Percentiles rank a stretch among this genome's conserved stretches.
phyloP scores from a whole-genome alignment of 2,113 vertebrate species.

The Serinus canaria region DNA sequence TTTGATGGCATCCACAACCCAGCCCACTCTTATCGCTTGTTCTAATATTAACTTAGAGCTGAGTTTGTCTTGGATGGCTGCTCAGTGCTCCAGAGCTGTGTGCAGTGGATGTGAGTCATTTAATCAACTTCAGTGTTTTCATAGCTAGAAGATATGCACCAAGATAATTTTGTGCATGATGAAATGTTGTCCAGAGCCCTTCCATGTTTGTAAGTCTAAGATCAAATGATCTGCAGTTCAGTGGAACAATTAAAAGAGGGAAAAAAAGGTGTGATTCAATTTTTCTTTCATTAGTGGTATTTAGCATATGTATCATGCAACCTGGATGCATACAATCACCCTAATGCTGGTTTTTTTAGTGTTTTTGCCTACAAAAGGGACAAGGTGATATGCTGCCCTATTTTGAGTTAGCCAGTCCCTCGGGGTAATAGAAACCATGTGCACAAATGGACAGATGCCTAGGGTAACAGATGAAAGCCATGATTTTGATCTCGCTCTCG shows the following conservation, averaged over 20 bases:
- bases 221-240: background rate
- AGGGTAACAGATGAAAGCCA: background rate
- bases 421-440: slow-evolving; percentile 1
- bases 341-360: background rate
- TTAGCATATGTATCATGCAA: background rate
- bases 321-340: background rate
- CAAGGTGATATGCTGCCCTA: background rate
- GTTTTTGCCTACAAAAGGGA: background rate
- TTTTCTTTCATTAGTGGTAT: background rate
- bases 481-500: background rate
- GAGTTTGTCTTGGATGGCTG: background rate
- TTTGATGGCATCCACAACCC: background rate
- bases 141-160: background rate
- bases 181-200: background rate
- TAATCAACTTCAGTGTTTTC: background rate
- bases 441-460: background rate
- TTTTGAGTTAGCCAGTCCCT: background rate
- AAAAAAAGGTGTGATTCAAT: background rate
- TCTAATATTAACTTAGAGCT: slow-evolving; percentile 7
- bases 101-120: background rate
- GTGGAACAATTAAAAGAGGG: background rate
- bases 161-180: background rate
- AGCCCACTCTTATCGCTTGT: background rate
- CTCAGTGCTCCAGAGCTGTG: background rate
- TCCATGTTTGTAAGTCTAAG: background rate